Conservation (phyloP, 2,113 vertebrate genomes). For the Centropus unirufus region DNA sequence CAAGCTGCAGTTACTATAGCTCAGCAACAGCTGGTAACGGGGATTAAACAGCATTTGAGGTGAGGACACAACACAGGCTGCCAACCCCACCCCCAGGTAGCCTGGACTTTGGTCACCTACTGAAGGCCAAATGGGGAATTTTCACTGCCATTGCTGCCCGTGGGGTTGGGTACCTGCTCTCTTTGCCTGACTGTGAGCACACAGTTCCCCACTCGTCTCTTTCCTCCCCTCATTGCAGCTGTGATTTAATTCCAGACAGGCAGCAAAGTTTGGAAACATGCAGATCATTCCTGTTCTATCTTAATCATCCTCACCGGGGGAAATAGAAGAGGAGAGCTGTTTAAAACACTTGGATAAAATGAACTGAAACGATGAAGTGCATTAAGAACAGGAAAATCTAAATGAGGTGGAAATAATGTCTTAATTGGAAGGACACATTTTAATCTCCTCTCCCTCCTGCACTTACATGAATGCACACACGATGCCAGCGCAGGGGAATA, state of each 20-base stretch:
- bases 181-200: background rate
- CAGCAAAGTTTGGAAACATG: slow-evolving; percentile 57
- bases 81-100: background rate
- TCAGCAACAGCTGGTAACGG: rapidly evolving
- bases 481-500: background rate
- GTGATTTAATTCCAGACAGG: slow-evolving; percentile 56
- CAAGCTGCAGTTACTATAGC: background rate
- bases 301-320: slow-evolving; percentile 49
- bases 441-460: slow-evolving; percentile 40
- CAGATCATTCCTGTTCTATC: slow-evolving; percentile 58
- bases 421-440: slow-evolving; percentile 67
- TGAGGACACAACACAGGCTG: background rate
- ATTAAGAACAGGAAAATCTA: slow-evolving; percentile 58
- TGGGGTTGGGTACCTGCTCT: rapidly evolving
- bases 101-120: background rate
- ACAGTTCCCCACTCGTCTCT: background rate
- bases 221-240: background rate
- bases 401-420: slow-evolving; percentile 66
- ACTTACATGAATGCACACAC: background rate
- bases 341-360: slow-evolving; percentile 55
- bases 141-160: background rate
- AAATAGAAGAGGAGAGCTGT: slow-evolving; percentile 51
- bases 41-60: background rate
- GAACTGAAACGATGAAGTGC: slow-evolving; percentile 20
- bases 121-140: background rate